Conservation (phyloP, 2,888 invertebrate genomes). For the Brachyptera risi region DNA sequence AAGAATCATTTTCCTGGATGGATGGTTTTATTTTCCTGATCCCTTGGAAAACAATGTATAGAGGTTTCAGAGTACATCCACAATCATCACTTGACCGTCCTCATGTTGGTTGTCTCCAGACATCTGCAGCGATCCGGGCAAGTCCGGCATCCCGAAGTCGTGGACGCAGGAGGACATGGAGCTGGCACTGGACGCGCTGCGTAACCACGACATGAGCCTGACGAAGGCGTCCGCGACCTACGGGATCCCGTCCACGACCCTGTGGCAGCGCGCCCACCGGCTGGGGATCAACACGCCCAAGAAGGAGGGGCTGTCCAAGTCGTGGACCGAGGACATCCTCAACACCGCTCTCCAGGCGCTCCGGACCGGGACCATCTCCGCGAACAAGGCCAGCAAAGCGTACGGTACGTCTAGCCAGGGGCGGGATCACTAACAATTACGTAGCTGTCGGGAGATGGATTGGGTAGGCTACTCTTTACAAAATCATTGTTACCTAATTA, state of each 20-base stretch:
- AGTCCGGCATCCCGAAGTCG: constrained; percentile 67
- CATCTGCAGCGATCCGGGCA: constrained; percentile 25
- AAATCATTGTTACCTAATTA: too few relatives aligned
- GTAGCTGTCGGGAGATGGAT: too few relatives aligned
- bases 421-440: too few relatives aligned
- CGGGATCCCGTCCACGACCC: constrained; percentile 85
- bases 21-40: too few relatives aligned
- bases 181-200: constrained; percentile 76
- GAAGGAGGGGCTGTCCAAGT: constrained; percentile 81
- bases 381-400: constrained; percentile 88
- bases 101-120: too few relatives aligned
- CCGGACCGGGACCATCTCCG: constrained; percentile 79
- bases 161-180: constrained; percentile 92
- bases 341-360: constrained; percentile 78
- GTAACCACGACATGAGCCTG: constrained; percentile 83
- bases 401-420: constrained; percentile 56
- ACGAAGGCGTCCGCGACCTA: constrained; percentile 82
- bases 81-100: too few relatives aligned
- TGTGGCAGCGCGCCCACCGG: constrained; percentile 87
- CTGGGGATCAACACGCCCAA: constrained; percentile 88
- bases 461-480: too few relatives aligned
- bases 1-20: too few relatives aligned
- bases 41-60: too few relatives aligned
- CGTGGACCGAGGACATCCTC: constrained; percentile 82
- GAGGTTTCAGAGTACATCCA: too few relatives aligned